phyloP scores from a whole-genome alignment of 2,797 vertebrate species.

The Okamejei kenojei region DNA sequence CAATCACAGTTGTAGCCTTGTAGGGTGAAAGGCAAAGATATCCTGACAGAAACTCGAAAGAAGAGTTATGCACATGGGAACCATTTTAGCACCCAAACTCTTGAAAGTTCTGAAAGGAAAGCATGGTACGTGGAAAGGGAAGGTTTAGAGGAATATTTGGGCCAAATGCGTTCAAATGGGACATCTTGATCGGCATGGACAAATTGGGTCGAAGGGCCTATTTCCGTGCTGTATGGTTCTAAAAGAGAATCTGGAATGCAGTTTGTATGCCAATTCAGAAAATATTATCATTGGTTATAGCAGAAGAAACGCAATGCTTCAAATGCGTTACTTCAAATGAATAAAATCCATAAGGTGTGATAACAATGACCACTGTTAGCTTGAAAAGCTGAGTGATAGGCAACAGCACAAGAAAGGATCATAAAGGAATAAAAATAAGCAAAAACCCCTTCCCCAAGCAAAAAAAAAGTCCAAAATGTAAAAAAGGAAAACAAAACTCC shows the following conservation, averaged over 20 bases:
- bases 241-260: neutral
- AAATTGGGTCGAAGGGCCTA: no score
- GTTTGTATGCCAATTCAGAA: neutral
- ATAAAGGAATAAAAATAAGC: neutral
- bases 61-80: neutral
- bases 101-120: neutral
- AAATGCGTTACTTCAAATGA: neutral
- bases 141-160: no score
- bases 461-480: slow-evolving; percentile 10
- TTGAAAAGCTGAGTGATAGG: neutral
- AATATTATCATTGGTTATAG: neutral
- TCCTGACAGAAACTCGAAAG: neutral
- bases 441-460: neutral
- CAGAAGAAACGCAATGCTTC: neutral
- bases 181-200: no score
- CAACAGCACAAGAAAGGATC: neutral
- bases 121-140: no score
- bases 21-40: neutral
- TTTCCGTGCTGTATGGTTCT: no score
- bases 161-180: no score
- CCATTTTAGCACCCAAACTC: neutral
- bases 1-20: neutral
- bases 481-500: slow-evolving; percentile 19
- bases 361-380: neutral
- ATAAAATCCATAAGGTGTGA: neutral